A percentile compares a stretch with the other conserved stretches of the same genome.
These are phyloP conservation scores for Leptopilina drosophilae DNA, from an alignment of 2,888 invertebrate genomes.

Conservation along the genomic window DNA sequence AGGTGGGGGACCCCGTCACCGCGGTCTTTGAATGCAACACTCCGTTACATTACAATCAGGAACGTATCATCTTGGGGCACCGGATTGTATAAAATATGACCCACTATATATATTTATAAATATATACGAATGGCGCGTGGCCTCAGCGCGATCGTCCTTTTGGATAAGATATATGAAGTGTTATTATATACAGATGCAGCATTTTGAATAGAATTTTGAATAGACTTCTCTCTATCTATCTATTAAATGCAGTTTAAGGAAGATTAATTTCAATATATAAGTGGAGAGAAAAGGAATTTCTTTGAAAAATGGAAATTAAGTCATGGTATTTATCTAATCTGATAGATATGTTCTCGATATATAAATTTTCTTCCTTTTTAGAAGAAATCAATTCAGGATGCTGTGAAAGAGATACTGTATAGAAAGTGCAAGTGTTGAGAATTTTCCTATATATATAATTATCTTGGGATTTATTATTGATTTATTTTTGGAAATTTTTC, in stretches of 20 bases:
- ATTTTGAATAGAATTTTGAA: too few relatives aligned
- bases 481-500: neutral
- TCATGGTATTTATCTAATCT: too few relatives aligned
- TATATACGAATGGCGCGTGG: neutral
- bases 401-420: neutral
- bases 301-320: neutral
- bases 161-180: slow-evolving; percentile 2
- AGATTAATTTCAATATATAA: neutral
- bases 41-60: slow-evolving; percentile 42
- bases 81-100: neutral
- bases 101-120: neutral
- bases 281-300: neutral
- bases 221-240: too few relatives aligned
- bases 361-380: neutral
- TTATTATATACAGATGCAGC: neutral
- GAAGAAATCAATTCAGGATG: neutral
- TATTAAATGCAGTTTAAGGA: neutral
- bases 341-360: too few relatives aligned
- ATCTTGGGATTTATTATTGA: neutral
- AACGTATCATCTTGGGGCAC: slow-evolving; percentile 2
- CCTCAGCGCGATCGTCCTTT: neutral
- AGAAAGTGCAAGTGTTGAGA: slow-evolving; percentile 1
- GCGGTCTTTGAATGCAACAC: slow-evolving; percentile 51
- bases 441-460: neutral
- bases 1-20: slow-evolving; percentile 69